These are phyloP conservation scores for Pseudocheirus occidentalis DNA, from an alignment of 2,797 vertebrate genomes.

Conservation along the genomic window DNA sequence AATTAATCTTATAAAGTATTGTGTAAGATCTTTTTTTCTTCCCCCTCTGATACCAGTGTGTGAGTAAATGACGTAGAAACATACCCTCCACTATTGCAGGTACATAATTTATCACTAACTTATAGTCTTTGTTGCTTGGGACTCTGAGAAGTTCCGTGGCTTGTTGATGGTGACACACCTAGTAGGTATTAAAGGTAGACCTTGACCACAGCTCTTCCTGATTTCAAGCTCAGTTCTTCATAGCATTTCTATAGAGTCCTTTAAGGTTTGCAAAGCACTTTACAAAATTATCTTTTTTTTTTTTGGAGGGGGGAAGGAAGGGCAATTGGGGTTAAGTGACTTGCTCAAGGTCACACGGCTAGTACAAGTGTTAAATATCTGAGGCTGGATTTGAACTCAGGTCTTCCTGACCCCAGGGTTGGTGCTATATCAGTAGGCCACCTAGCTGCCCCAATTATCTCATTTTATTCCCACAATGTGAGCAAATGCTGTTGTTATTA, in stretches of 20 bases:
- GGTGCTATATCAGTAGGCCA: too few species aligned
- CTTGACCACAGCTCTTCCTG: neutral
- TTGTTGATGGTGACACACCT: neutral
- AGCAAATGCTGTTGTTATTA: neutral
- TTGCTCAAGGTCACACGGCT: too few species aligned
- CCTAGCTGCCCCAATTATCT: neutral
- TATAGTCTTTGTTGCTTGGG: neutral
- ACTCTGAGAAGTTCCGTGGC: neutral
- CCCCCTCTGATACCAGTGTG: neutral
- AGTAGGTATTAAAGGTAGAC: neutral
- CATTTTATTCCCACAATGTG: neutral
- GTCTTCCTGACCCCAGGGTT: too few species aligned
- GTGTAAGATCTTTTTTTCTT: neutral
- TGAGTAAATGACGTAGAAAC: neutral
- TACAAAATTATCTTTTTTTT: neutral
- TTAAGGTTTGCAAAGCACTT: neutral
- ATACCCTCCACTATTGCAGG: rapidly evolving
- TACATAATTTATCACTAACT: neutral
- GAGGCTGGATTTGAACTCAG: too few species aligned
- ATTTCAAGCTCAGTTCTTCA: neutral
- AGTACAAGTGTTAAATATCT: too few species aligned
- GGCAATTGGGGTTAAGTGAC: too few species aligned
- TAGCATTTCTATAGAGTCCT: neutral
- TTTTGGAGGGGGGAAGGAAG: too few species aligned
- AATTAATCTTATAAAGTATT: neutral